Conservation (phyloP, 2,888 invertebrate species). For the Halictus quadricinctus region DNA sequence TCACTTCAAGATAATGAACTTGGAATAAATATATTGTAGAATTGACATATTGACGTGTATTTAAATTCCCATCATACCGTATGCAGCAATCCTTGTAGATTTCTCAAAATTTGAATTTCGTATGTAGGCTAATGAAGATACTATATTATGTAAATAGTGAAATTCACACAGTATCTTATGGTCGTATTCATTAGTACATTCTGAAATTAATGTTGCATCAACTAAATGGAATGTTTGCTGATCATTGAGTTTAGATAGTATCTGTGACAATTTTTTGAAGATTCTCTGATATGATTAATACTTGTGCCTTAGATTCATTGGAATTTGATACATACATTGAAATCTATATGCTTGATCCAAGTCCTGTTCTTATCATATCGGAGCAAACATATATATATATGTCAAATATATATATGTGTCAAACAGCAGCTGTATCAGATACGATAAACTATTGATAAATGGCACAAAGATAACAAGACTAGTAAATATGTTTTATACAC, state of each 20-base stretch:
- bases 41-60: background rate
- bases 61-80: background rate
- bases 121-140: background rate
- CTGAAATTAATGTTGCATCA: background rate
- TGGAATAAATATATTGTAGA: background rate
- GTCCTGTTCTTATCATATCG: background rate
- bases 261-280: background rate
- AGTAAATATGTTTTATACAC: background rate
- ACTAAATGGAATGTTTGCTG: background rate
- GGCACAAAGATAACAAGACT: background rate
- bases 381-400: background rate
- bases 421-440: background rate
- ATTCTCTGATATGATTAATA: background rate
- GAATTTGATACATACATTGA: background rate
- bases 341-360: background rate
- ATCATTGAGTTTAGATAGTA: background rate
- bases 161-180: background rate
- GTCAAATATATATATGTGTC: background rate
- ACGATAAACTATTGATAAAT: background rate
- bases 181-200: background rate
- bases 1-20: background rate
- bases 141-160: background rate
- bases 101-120: background rate
- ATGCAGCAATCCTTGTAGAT: background rate
- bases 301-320: background rate